Percentiles rank a stretch among this genome's conserved stretches.
Conservation (phyloP, 1,140 invertebrate genomes). For the Trypoxylus dichotomus region DNA sequence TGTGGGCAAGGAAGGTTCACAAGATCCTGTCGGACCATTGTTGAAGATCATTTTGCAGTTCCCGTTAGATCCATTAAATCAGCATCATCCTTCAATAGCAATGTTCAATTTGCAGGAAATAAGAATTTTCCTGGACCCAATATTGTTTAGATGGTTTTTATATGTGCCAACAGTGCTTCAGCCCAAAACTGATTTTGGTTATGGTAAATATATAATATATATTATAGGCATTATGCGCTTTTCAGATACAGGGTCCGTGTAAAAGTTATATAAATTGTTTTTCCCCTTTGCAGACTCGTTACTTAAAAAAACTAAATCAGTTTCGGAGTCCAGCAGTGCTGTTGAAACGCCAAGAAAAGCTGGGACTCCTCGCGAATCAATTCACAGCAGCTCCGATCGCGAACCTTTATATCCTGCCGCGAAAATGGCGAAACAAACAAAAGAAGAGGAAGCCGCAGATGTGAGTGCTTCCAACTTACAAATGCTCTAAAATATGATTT, state of each 20-base stretch:
- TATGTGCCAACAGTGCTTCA: constrained; percentile 57
- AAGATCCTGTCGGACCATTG: constrained; percentile 41
- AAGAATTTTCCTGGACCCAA: constrained; percentile 63
- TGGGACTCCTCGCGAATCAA: constrained; percentile 49
- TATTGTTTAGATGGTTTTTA: constrained; percentile 63
- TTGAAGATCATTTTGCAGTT: constrained; percentile 58
- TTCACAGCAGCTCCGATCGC: constrained; percentile 51
- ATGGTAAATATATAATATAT: constrained; percentile 50
- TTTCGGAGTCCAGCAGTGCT: constrained; percentile 46
- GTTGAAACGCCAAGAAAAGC: constrained; percentile 47
- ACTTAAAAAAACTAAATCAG: constrained; percentile 34
- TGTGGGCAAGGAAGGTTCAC: constrained; percentile 28
- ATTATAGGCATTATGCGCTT: too few relatives aligned
- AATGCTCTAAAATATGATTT: constrained; percentile 29
- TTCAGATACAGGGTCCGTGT: too few relatives aligned
- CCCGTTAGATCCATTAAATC: constrained; percentile 55
- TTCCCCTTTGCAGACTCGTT: constrained; percentile 3
- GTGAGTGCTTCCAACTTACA: constrained; percentile 34
- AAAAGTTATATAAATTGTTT: not conserved
- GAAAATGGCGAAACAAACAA: constrained; percentile 35
- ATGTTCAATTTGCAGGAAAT: constrained; percentile 63
- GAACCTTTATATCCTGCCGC: constrained; percentile 42
- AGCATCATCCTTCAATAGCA: constrained; percentile 60
- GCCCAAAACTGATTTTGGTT: constrained; percentile 47
- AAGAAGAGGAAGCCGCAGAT: constrained; percentile 42